Percentiles rank a stretch among this genome's conserved stretches.
phyloP scores from a whole-genome alignment of 2,113 vertebrate species.

The Tonatia bakeri region DNA sequence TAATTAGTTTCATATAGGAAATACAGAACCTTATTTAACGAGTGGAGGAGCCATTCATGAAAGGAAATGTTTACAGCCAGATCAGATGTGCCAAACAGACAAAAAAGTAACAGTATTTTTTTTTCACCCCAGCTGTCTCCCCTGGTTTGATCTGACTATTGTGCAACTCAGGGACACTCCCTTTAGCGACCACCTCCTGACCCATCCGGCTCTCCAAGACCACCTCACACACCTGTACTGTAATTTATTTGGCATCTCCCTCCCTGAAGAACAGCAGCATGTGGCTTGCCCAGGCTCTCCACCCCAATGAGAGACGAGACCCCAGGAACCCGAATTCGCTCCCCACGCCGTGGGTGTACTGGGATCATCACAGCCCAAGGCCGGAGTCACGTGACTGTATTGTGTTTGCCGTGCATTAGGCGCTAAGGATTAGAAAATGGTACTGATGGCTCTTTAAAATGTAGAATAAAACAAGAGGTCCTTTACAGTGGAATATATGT shows the following conservation, averaged over 20 bases:
- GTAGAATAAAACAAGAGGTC: constrained; percentile 30
- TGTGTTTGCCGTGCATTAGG: neutral
- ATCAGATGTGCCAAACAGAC: neutral
- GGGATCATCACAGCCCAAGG: neutral
- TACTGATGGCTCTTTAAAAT: constrained; percentile 12
- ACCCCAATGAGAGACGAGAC: neutral
- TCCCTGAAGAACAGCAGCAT: neutral
- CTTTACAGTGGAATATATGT: neutral
- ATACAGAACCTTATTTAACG: neutral
- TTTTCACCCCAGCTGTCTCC: constrained; percentile 77
- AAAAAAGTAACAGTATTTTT: neutral
- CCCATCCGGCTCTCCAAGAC: constrained; percentile 56
- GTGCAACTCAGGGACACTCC: constrained; percentile 79
- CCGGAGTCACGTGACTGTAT: neutral
- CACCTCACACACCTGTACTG: constrained; percentile 69
- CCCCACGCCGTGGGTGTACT: neutral
- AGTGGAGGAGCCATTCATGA: neutral
- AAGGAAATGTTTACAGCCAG: constrained; percentile 36
- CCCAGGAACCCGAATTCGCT: neutral
- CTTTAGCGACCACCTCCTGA: constrained; percentile 70
- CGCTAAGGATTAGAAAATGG: neutral
- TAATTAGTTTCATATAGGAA: neutral
- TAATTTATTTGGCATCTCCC: constrained; percentile 51
- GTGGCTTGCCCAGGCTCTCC: neutral
- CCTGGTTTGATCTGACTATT: constrained; percentile 82